Evolutionary conservation across 1,140 invertebrate species (phyloP), one percentile per base, ranked within the genome.

Genomic region (Helicoverpa armigera): DNA sequence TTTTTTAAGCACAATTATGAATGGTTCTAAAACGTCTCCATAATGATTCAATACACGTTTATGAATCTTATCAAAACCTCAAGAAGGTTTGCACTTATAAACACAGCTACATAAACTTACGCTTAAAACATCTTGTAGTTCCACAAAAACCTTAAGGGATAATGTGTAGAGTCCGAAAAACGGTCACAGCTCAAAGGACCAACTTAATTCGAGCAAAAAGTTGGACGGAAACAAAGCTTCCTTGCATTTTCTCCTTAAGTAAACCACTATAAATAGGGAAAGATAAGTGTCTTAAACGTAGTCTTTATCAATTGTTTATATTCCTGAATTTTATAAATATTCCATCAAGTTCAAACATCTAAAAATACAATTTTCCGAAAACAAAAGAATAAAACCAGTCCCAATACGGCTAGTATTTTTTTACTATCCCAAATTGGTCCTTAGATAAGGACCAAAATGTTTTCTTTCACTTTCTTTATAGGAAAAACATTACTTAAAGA

Each of bases 371-470:
- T 43, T 43, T 43, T 9, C 35, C 5, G 35, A 18, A 18, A 9
- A 58, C 9, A 9, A 14, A 14, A 23, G n/a, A 60, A 60, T 29
- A 31, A 0, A 1, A 61, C 29, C 5, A 4, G 4, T 29, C 7
- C 0, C 58, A 61, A 29, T 61, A 61, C 5, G 11, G 11, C 23
- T 23, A 60, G 23, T 61, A 61, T 61, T 61, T 58, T 61, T 61
- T 61, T 31, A 31, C 58, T 61, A 13, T 18, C 23, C 3, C 10
- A 61, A 61, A 61, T 61, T 61, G 58, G 23, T 61, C 23, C 12
- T 61, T 61, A 61, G 58, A 29, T 29, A 61, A 60, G 56, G 56
- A 60, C 56, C 56, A 60, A 61, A 61, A 61, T 61, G 58, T 31
- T 61, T 61, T 31, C 58, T 31, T 61, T 29, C 58, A 14, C 58